Base-by-base conservation (phyloP, 2,113 vertebrate species). In the Elanoides forficatus region DNA sequence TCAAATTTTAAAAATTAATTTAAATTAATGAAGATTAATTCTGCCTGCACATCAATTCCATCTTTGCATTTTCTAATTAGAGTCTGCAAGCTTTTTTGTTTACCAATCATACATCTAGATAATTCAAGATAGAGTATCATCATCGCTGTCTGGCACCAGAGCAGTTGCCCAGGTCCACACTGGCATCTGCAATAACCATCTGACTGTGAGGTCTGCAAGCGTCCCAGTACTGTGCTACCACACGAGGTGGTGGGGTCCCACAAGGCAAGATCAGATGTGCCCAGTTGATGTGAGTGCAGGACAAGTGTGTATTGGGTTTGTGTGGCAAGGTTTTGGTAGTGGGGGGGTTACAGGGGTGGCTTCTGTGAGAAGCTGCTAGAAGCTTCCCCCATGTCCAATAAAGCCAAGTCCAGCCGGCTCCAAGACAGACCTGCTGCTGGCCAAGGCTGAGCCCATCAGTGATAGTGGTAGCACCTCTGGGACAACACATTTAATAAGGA, bases 1-100 rank as follows among this genome's bases (percentile, higher is more conserved):
- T 62, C 10, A 50, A 68, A 73, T 34, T n/a, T 25, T 4, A 65
- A 56, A 62, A 88, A 92, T 5, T 10, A 15, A 62, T 80, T 63
- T 68, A 63, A 80, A 84, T 86, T 59, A 48, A 86, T 50, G 50
- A 92, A 78, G 78, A 96, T 82, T 73, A 93, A 94, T 75, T 92
- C 82, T 79, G 21, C 38, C 27, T 66, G 65, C 19, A 56, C 40
- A 78, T 66, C 45, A 71, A 38, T 74, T 88, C 43, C 34, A 56
- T 65, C 43, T 92, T 52, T 25, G 23, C 21, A 32, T 89, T 90
- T 79, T 68, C 66, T 82, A 58, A 85, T 88, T n/a, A 47, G 32
- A 56, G 4, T 30, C 32, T 40, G 22, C 26, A 40, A 88, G n/a
- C 11, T 90, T 32, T 56, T 87, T 76, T 84, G 62, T 88, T 93